Percentiles rank a stretch among this genome's conserved stretches.
These are phyloP conservation scores for Pedetes capensis DNA, from an alignment of 2,113 vertebrate species.

Conservation along the genomic window DNA sequence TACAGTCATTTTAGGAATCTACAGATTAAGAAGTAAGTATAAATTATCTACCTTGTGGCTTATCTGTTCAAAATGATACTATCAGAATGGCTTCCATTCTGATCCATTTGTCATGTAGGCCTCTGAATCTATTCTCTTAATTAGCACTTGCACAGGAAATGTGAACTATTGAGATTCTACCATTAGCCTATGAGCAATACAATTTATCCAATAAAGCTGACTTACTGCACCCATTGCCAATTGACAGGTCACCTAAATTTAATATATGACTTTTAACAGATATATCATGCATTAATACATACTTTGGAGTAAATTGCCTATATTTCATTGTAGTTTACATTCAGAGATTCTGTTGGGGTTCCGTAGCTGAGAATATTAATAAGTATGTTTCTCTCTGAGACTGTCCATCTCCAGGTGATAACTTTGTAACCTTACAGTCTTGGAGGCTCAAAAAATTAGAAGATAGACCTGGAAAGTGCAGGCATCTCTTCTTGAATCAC, in stretches of 20 bases:
- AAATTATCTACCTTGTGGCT: neutral
- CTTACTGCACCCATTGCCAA: neutral
- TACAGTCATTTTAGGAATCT: neutral
- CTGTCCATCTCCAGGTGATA: neutral
- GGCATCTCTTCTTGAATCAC: neutral
- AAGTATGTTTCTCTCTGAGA: neutral
- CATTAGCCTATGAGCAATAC: neutral
- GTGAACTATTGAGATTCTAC: neutral
- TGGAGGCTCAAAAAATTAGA: neutral
- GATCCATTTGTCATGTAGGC: neutral
- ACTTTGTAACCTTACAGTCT: neutral
- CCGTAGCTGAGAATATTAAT: neutral
- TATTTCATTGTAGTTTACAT: neutral
- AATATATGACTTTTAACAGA: conserved; percentile 3
- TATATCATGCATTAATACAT: neutral
- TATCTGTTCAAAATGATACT: conserved; percentile 37
- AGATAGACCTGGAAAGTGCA: neutral
- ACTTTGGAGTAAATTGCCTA: neutral
- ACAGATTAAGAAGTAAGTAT: neutral
- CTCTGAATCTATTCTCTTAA: neutral
- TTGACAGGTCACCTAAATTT: neutral
- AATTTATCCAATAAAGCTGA: conserved; percentile 53
- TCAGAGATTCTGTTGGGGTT: neutral
- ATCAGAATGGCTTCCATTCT: neutral
- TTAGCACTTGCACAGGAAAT: neutral